A percentile compares a stretch with the other conserved stretches of the same genome.
These are phyloP conservation scores for Sebastes trivittatus DNA, from an alignment of 2,797 vertebrate species.

Conservation along the genomic window DNA sequence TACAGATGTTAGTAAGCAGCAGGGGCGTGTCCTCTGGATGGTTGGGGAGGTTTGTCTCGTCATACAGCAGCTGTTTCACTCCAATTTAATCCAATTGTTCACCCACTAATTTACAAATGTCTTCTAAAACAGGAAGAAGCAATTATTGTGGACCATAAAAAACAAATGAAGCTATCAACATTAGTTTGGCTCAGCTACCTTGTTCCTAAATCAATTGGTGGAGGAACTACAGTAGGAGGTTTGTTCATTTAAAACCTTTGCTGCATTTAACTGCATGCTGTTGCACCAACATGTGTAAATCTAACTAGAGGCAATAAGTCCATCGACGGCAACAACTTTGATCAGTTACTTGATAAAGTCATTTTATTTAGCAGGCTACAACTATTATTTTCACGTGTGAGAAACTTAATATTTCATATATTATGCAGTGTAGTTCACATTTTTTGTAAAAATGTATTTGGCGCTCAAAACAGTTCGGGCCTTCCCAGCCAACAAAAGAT, in stretches of 20 bases:
- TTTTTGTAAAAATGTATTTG: not conserved
- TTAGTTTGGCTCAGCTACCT: too few species aligned
- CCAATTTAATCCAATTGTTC: not conserved
- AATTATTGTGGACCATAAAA: not conserved
- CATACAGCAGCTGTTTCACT: too few species aligned
- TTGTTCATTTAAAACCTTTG: too few species aligned
- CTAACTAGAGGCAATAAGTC: too few species aligned
- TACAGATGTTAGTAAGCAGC: not conserved
- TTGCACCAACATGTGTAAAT: too few species aligned
- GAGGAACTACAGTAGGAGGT: too few species aligned
- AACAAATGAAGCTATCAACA: not conserved
- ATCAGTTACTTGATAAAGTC: too few species aligned
- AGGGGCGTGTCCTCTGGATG: conserved; percentile 26
- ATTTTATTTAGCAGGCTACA: too few species aligned
- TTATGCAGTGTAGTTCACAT: not conserved
- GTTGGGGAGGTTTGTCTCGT: too few species aligned
- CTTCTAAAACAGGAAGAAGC: not conserved
- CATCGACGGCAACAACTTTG: too few species aligned
- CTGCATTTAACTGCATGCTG: too few species aligned
- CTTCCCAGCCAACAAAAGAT: not conserved
- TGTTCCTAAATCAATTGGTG: too few species aligned
- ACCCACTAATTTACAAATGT: not conserved
- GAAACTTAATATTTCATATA: not conserved
- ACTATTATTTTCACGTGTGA: not conserved
- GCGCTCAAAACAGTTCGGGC: not conserved